phyloP scores from a whole-genome alignment of 2,113 vertebrate species.

The Propithecus coquereli region DNA sequence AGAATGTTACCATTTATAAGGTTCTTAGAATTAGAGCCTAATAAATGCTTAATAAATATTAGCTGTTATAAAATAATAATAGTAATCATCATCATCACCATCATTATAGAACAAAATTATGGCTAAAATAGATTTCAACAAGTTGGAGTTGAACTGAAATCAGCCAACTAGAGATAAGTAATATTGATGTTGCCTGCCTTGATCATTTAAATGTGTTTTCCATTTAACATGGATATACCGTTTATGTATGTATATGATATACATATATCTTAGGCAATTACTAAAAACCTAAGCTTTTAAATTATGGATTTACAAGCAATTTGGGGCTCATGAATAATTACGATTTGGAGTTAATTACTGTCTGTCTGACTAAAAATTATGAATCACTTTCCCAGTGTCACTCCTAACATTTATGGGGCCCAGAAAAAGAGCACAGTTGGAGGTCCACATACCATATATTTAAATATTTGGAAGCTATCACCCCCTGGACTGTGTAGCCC shows the following conservation, averaged over 20 bases:
- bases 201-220: neutral
- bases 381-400: neutral
- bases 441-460: neutral
- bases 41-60: neutral
- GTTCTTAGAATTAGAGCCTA: neutral
- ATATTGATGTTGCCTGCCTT: neutral
- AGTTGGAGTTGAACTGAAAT: neutral
- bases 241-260: neutral
- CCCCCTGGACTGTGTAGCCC: neutral
- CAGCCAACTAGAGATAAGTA: neutral
- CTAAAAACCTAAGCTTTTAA: neutral
- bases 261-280: neutral
- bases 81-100: neutral
- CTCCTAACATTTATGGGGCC: neutral
- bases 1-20: neutral
- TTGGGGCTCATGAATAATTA: neutral
- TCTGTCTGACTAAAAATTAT: neutral
- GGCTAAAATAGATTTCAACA: neutral
- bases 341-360: neutral
- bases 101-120: neutral
- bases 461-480: neutral
- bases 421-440: neutral
- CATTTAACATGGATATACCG: neutral
- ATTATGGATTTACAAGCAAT: neutral
- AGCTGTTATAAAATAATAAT: neutral